These are phyloP conservation scores for Aspiorhynchus laticeps DNA, from an alignment of 2,113 vertebrate species.

Conservation along the genomic window DNA sequence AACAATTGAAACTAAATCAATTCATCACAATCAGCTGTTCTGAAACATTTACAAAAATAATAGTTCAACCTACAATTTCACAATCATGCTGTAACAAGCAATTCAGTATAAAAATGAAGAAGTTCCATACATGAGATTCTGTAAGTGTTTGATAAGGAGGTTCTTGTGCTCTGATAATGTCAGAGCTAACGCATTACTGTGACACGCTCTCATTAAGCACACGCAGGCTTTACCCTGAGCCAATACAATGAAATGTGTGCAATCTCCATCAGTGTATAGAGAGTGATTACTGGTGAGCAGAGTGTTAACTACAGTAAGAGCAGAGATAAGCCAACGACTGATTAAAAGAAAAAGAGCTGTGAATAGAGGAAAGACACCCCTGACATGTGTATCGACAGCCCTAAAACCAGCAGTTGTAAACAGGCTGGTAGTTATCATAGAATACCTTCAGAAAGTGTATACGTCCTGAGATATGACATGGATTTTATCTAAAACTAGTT, in stretches of 20 bases:
- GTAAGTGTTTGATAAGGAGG: background rate
- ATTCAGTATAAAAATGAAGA: background rate
- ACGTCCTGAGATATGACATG: background rate
- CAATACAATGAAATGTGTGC: constrained; percentile 1
- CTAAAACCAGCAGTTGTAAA: constrained; percentile 1
- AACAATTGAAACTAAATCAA: background rate
- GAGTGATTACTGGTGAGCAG: constrained; percentile 18
- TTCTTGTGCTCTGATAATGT: background rate
- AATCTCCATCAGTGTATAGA: constrained; percentile 4
- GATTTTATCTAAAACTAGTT: background rate
- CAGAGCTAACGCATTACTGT: constrained; percentile 10
- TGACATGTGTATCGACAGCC: background rate
- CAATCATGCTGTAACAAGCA: background rate
- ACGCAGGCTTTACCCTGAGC: constrained; percentile 1
- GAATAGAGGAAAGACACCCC: background rate
- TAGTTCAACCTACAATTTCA: background rate
- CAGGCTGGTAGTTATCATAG: background rate
- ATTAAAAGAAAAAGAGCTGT: constrained; percentile 32
- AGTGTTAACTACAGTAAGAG: constrained; percentile 32
- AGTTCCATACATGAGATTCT: background rate
- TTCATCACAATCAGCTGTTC: background rate
- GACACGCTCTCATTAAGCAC: constrained; percentile 20
- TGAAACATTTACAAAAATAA: background rate
- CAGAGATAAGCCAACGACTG: constrained; percentile 40
- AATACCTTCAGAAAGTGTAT: background rate